Conservation (phyloP, 2,113 vertebrate species). For the Neoarius graeffei region DNA sequence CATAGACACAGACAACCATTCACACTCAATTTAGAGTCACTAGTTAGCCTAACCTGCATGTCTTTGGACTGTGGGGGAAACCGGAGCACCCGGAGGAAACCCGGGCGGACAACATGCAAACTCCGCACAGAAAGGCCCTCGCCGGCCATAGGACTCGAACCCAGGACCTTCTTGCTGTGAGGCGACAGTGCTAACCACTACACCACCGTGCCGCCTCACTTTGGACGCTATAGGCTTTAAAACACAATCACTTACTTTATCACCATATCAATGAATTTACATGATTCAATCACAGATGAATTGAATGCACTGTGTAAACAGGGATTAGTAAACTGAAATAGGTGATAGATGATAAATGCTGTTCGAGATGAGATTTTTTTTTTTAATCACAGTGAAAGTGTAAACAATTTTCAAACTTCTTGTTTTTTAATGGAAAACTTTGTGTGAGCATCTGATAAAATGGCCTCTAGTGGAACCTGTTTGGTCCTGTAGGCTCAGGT, state of each 20-base stretch:
- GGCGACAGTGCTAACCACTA: too few relatives aligned
- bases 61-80: too few relatives aligned
- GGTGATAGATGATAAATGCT: neutral
- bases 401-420: neutral
- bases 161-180: too few relatives aligned
- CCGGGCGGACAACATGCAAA: too few relatives aligned
- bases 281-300: conserved; percentile 28
- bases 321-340: conserved; percentile 1
- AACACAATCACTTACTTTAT: conserved; percentile 9
- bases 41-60: too few relatives aligned
- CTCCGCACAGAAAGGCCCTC: too few relatives aligned
- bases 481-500: conserved; percentile 37
- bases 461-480: conserved; percentile 33
- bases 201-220: too few relatives aligned
- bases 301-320: conserved; percentile 9
- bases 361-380: neutral
- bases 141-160: too few relatives aligned
- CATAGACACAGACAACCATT: too few relatives aligned
- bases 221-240: neutral
- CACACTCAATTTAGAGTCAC: too few relatives aligned
- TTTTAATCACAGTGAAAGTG: neutral
- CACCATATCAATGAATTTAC: neutral
- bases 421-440: neutral
- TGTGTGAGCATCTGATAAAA: conserved; percentile 24
- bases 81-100: too few relatives aligned